phyloP scores from a whole-genome alignment of 2,888 invertebrate species.

The Antheraea yamamai region DNA sequence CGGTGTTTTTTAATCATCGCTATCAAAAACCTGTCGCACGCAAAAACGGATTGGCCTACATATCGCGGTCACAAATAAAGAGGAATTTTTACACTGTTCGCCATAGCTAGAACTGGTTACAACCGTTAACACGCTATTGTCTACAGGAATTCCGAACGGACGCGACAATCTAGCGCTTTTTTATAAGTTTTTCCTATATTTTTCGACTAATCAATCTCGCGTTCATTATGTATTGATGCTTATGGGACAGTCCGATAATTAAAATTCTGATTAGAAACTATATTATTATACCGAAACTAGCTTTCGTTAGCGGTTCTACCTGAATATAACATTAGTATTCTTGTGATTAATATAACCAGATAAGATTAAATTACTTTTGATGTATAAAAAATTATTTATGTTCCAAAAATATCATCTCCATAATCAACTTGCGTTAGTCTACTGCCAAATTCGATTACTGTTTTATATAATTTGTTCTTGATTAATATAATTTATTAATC shows the following conservation, averaged over 20 bases:
- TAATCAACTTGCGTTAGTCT: neutral
- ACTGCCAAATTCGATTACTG: neutral
- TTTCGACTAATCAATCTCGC: conserved; percentile 14
- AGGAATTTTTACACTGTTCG: conserved; percentile 64
- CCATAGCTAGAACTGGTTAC: conserved; percentile 56
- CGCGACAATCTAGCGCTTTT: conserved; percentile 12
- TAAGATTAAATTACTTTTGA: neutral
- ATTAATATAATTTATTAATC: neutral
- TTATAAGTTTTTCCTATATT: conserved; percentile 13
- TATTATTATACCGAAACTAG: conserved; percentile 3
- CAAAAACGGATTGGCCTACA: conserved; percentile 70
- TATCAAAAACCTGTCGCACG: conserved; percentile 66
- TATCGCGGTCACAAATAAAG: conserved; percentile 63
- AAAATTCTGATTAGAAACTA: conserved; percentile 21
- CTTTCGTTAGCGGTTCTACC: neutral
- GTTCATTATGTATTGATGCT: conserved; percentile 18
- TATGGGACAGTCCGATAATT: conserved; percentile 13
- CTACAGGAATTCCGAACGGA: conserved; percentile 23
- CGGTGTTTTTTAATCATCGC: conserved; percentile 42
- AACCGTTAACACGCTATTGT: conserved; percentile 66
- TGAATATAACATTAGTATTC: neutral
- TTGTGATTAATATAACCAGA: neutral
- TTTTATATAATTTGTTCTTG: neutral
- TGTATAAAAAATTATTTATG: neutral
- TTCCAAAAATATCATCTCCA: neutral